Evolutionary conservation across 2,888 invertebrate species (phyloP), one percentile per base, ranked within the genome.

Genomic region (Coleophora deauratella): DNA sequence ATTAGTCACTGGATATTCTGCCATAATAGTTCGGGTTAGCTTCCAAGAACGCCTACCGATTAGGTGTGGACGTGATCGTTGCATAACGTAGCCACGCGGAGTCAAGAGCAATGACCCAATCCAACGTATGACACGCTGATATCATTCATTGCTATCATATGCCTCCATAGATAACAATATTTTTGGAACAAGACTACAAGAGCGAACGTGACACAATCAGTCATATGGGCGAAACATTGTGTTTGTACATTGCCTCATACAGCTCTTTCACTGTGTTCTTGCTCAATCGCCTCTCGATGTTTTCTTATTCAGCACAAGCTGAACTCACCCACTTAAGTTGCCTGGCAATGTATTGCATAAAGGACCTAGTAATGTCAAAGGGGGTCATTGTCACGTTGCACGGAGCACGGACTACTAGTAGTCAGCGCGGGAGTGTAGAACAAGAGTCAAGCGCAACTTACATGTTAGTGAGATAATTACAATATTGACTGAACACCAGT

Each of bases 381-480:
- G 69, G 72, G 82, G 84, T 82, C 82, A 82, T 80, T 82, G 81
- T 72, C 84, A 71, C 67, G 62, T 61, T 68, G 69, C 65, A 66
- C 66, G 60, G 60, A 55, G 63, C 65, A 66, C 67, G 60, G 60
- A 55, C 63, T 62, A 54, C 50, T 48, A 54, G 52, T 49, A n/a
- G n/a, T n/a, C n/a, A 46, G 59, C 42, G 59, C 41, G 57, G 56
- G 52, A 64, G 59, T 62, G 65, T 65, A 63, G 46, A 42, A 41
- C 21, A 21, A 21, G 21, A 21, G 6, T 21, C 54, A 49, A 51
- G 45, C 57, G 54, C 55, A 62, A 64, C 66, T 65, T 57, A 59
- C 66, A 66, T 65, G 67, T 80, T 77, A 78, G 67, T 80, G 76
- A 78, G 76, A 74, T 79, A 73, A 76, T 74, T 70, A 76, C 6